Evolutionary conservation across 2,888 invertebrate species (phyloP).

Genomic region (Idaea biselata): DNA sequence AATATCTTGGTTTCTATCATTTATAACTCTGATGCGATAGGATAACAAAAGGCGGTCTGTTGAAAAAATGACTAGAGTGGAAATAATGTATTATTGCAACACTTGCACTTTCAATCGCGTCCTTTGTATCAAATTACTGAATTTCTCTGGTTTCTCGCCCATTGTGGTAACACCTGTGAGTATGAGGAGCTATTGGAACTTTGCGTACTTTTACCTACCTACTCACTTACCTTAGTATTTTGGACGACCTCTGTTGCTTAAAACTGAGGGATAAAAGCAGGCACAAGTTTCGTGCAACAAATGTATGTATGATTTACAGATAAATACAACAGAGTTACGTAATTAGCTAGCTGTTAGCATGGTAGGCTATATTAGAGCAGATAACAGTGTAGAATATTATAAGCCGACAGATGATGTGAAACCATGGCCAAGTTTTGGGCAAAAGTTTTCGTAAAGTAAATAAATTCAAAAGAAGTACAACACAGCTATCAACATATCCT

Average conservation of each 20-base stretch:
- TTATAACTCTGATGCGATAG: conserved; percentile 74
- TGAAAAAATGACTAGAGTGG: conserved; percentile 66
- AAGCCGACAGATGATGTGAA: too few species aligned
- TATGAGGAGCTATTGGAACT: not conserved
- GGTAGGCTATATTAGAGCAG: too few species aligned
- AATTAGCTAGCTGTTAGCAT: too few species aligned
- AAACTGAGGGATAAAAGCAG: too few species aligned
- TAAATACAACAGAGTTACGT: too few species aligned
- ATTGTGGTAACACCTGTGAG: conserved; percentile 40
- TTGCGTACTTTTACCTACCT: conserved; percentile 7
- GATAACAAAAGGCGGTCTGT: conserved; percentile 61
- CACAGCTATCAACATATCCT: not conserved
- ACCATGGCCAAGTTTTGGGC: too few species aligned
- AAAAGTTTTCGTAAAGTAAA: too few species aligned
- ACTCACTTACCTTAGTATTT: conserved; percentile 1
- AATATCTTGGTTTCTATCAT: conserved; percentile 75
- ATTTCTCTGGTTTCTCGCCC: conserved; percentile 46
- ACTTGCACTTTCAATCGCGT: conserved; percentile 77
- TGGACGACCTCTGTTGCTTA: not conserved
- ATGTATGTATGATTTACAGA: too few species aligned
- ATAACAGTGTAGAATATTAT: too few species aligned
- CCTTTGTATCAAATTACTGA: conserved; percentile 54
- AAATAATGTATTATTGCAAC: conserved; percentile 77
- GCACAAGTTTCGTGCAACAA: too few species aligned
- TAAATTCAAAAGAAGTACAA: too few species aligned